These are phyloP conservation scores for Strix occidentalis DNA, from an alignment of 2,797 vertebrate genomes.

Conservation along the genomic window DNA sequence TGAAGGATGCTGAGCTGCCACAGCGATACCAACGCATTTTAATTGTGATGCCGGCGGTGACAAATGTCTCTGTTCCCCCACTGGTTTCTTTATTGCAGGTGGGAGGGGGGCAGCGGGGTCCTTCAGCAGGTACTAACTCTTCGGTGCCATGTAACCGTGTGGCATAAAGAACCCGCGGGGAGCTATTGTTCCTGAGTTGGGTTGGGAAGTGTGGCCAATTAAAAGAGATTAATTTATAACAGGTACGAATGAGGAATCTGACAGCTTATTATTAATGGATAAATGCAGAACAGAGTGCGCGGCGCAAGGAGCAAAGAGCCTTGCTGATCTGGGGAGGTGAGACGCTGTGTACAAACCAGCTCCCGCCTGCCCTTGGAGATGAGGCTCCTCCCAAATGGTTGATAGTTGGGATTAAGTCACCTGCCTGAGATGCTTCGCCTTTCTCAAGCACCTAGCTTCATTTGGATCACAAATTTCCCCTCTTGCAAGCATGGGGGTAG, in stretches of 20 bases:
- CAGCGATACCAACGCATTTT: conserved; percentile 31
- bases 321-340: background rate
- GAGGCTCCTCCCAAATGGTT: rapidly evolving
- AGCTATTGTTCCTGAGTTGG: background rate
- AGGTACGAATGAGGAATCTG: background rate
- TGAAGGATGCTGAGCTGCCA: conserved; percentile 36
- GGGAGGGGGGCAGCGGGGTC: background rate
- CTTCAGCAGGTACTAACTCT: conserved; percentile 16
- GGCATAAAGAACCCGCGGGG: background rate
- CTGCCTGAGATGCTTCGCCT: background rate
- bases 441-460: background rate
- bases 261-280: background rate
- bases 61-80: conserved; percentile 9
- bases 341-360: background rate
- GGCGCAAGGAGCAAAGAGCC: background rate
- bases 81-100: conserved; percentile 4
- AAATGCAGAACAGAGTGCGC: background rate
- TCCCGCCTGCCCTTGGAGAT: background rate
- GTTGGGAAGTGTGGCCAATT: conserved; percentile 33
- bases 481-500: too few relatives aligned
- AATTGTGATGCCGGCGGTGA: conserved; percentile 42
- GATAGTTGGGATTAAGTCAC: background rate
- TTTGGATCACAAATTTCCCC: background rate
- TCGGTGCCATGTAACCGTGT: background rate
- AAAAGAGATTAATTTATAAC: conserved; percentile 54